Evolutionary conservation across 2,888 invertebrate species (phyloP).

Genomic region (Drosophila gaucha): DNA sequence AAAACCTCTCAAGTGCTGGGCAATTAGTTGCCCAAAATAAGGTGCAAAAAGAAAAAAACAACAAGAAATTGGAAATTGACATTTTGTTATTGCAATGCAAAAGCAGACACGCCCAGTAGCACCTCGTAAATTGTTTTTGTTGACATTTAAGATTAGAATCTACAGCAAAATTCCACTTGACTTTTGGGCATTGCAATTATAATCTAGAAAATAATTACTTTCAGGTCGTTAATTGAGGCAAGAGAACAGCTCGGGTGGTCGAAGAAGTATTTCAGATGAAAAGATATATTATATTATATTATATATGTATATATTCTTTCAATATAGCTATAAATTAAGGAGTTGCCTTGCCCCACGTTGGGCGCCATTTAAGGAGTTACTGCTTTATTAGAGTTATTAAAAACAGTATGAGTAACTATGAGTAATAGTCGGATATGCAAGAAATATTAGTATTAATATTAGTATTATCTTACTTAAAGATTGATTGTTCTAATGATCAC

Average conservation of each 20-base stretch:
- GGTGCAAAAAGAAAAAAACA: slow-evolving; percentile 6
- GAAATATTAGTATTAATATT: too few species aligned
- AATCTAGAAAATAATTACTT: slow-evolving; percentile 6
- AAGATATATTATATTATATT: background rate
- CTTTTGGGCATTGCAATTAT: slow-evolving; percentile 1
- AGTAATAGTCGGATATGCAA: too few species aligned
- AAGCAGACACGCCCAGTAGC: slow-evolving; percentile 47
- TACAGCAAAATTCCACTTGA: too few species aligned
- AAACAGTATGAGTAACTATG: too few species aligned
- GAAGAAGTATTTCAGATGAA: background rate
- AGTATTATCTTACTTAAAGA: too few species aligned
- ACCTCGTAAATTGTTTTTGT: slow-evolving; percentile 24
- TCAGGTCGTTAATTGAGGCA: slow-evolving; percentile 8
- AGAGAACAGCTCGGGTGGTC: slow-evolving; percentile 1
- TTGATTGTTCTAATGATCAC: too few species aligned
- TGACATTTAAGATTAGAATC: slow-evolving; percentile 33
- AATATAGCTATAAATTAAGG: too few species aligned
- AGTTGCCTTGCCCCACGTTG: too few species aligned
- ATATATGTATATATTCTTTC: too few species aligned
- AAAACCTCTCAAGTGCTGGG: slow-evolving; percentile 58
- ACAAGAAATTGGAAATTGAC: slow-evolving; percentile 17
- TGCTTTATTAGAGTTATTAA: too few species aligned
- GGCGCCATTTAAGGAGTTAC: too few species aligned
- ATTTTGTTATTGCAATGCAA: slow-evolving; percentile 29
- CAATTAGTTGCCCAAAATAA: slow-evolving; percentile 55